phyloP scores from a whole-genome alignment of 1,140 invertebrate species.

The Dendroctonus ponderosae region DNA sequence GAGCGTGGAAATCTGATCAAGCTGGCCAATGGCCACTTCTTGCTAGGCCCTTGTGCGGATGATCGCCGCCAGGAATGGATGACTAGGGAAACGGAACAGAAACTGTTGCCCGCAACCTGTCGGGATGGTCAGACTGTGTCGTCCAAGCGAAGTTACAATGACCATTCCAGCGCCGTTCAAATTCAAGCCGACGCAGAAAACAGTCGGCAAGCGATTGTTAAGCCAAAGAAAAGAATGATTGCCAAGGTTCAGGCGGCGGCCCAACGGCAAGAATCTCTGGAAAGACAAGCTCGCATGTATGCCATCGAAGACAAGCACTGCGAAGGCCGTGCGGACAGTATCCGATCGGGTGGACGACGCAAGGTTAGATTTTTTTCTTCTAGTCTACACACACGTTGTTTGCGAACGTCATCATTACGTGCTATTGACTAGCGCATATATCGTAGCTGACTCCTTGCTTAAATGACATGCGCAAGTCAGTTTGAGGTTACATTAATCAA shows the following conservation, averaged over 20 bases:
- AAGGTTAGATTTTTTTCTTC: slow-evolving; percentile 42
- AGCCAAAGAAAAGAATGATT: slow-evolving; percentile 36
- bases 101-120: not conserved
- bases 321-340: slow-evolving; percentile 30
- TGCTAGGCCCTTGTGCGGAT: slow-evolving; percentile 56
- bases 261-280: slow-evolving; percentile 17
- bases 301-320: slow-evolving; percentile 35
- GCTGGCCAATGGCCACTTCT: slow-evolving; percentile 66
- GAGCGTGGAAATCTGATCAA: slow-evolving; percentile 65
- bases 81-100: slow-evolving; percentile 20
- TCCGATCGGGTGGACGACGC: slow-evolving; percentile 44
- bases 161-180: slow-evolving; percentile 11
- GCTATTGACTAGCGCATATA: too few relatives aligned
- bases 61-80: slow-evolving; percentile 38
- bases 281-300: slow-evolving; percentile 32
- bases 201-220: slow-evolving; percentile 10
- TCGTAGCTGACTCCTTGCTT: too few relatives aligned
- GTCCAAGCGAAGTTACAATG: slow-evolving; percentile 5
- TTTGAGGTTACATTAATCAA: too few relatives aligned
- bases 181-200: slow-evolving; percentile 26
- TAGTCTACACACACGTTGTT: too few relatives aligned
- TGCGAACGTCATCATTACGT: too few relatives aligned
- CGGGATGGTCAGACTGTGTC: not conserved
- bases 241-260: slow-evolving; percentile 27
- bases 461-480: too few relatives aligned